A percentile compares a stretch with the other conserved stretches of the same genome.
Conservation (phyloP, 53 echinoderm and acorn worm species). For the Holothuria leucospilota region DNA sequence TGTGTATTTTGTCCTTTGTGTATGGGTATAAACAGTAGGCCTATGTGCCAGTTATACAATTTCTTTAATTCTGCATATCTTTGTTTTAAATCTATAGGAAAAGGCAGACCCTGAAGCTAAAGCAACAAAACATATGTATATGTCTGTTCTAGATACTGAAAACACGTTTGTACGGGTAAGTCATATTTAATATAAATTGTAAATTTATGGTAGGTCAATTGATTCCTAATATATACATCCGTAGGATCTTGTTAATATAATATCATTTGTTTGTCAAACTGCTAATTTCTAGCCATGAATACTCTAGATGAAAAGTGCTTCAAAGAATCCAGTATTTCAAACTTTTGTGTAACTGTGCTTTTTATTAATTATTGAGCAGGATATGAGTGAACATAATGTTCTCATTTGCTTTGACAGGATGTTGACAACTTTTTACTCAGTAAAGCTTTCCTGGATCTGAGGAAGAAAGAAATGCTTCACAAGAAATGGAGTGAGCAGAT, state of each 20-base stretch:
- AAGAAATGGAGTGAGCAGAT: slow-evolving; percentile 97
- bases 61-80: too few relatives aligned
- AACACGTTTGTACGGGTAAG: slow-evolving; percentile 95
- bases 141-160: slow-evolving; percentile 88
- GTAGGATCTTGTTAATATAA: too few relatives aligned
- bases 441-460: slow-evolving; percentile 88
- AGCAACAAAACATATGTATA: slow-evolving; percentile 94
- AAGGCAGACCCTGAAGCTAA: slow-evolving; percentile 92
- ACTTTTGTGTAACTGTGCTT: too few relatives aligned
- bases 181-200: background rate
- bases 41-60: background rate
- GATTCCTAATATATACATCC: too few relatives aligned
- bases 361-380: too few relatives aligned
- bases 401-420: slow-evolving; percentile 61
- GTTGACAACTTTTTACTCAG: slow-evolving; percentile 88
- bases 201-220: background rate
- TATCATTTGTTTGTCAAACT: too few relatives aligned
- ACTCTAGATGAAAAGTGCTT: too few relatives aligned
- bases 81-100: slow-evolving; percentile 58
- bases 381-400: too few relatives aligned
- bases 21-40: too few relatives aligned
- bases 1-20: too few relatives aligned
- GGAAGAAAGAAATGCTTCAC: slow-evolving; percentile 97
- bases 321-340: too few relatives aligned
- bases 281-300: too few relatives aligned